Percentiles rank a stretch among this genome's conserved stretches.
Evolutionary conservation across 2,113 vertebrate species (phyloP).

Genomic region (Zosterops borbonicus): DNA sequence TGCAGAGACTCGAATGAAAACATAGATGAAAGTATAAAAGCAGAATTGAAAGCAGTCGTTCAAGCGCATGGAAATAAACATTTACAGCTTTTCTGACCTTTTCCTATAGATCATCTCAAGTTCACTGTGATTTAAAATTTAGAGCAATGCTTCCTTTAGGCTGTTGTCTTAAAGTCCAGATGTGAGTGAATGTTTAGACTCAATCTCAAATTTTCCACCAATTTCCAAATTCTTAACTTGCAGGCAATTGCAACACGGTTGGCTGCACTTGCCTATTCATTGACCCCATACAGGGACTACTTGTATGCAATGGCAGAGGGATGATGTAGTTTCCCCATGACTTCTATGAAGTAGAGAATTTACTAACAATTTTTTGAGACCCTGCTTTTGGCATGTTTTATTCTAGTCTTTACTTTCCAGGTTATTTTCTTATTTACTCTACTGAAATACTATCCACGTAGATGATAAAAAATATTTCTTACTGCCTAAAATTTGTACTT

Average conservation of each 20-base stretch:
- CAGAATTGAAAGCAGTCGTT: constrained; percentile 17
- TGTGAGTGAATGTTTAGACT: constrained; percentile 21
- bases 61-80: constrained; percentile 58
- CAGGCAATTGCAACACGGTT: constrained; percentile 73
- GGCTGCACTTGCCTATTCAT: constrained; percentile 15
- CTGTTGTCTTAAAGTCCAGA: constrained; percentile 65
- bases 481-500: background rate
- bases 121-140: constrained; percentile 59
- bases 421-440: background rate
- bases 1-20: constrained; percentile 6
- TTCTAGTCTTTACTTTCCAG: background rate
- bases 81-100: constrained; percentile 76
- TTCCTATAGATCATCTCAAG: constrained; percentile 62
- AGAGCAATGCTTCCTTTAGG: constrained; percentile 64
- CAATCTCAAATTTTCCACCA: constrained; percentile 51
- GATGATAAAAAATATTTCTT: background rate
- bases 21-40: constrained; percentile 1
- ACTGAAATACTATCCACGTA: background rate
- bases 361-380: background rate
- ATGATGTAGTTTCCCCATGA: background rate
- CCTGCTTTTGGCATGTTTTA: background rate
- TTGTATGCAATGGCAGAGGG: background rate
- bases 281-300: background rate
- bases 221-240: constrained; percentile 24
- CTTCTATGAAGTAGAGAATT: background rate